Evolutionary conservation across 2,797 vertebrate species (phyloP).

Genomic region (Kryptolebias ocellatus): DNA sequence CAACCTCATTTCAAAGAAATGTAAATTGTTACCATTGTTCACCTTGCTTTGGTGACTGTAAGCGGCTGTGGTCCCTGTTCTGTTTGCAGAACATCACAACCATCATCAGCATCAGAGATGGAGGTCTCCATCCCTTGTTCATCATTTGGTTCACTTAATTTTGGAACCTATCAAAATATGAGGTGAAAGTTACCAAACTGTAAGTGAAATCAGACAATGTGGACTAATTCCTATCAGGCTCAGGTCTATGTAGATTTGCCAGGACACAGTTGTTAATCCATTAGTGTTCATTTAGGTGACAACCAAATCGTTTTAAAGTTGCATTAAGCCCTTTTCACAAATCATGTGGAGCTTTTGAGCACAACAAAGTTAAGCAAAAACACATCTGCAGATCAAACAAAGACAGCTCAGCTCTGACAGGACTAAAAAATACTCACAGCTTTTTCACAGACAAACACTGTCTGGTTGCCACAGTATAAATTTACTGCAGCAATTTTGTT

Average conservation of each 20-base stretch:
- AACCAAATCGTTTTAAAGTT: too few relatives aligned
- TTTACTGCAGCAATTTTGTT: conserved; percentile 74
- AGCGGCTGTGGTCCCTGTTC: conserved; percentile 79
- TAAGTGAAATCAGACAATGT: neutral
- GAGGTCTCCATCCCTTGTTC: conserved; percentile 59
- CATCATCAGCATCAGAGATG: conserved; percentile 39
- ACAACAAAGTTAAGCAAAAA: neutral
- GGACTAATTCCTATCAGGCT: neutral
- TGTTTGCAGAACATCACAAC: conserved; percentile 43
- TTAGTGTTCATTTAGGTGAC: neutral
- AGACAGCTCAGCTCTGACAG: neutral
- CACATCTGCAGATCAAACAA: neutral
- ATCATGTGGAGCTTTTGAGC: neutral
- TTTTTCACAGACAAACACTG: conserved; percentile 86
- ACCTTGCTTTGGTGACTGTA: conserved; percentile 90
- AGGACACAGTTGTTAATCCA: neutral
- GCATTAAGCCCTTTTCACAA: neutral
- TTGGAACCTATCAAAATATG: conserved; percentile 67
- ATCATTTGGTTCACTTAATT: conserved; percentile 62
- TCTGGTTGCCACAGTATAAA: conserved; percentile 75
- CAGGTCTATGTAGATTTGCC: neutral
- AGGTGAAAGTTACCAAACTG: too few relatives aligned
- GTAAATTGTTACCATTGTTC: conserved; percentile 6
- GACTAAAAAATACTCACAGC: conserved; percentile 74
- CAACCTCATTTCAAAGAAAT: neutral